Evolutionary conservation across 2,797 vertebrate species (phyloP), one percentile per base, ranked within the genome.

Genomic region (Avahi laniger): DNA sequence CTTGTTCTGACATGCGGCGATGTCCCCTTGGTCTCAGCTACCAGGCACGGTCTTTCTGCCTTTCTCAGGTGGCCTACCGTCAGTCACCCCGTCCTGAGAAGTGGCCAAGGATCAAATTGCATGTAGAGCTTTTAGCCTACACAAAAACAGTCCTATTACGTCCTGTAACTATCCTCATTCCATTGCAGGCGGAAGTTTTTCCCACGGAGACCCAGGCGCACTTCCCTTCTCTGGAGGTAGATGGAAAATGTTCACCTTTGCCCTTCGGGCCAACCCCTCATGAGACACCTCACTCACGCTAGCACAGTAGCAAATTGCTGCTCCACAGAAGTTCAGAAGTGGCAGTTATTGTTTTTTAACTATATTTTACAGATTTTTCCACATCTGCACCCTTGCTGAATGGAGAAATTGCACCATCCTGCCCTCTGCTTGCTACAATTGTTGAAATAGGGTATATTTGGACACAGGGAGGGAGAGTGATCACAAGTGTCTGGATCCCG

Each of bases 351-450:
- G 59, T 59, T 84, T 67, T 87, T 84, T 15, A 83, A 70, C 13
- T 80, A 2, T 76, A 61, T 93, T 95, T 96, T 69, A 83, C 17
- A 63, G 24, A 22, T 82, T 95, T 65, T 96, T 93, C 72, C 35
- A 54, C 22, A 59, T 73, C 57, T 48, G n/a, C 59, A 79, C 46
- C 52, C 33, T 92, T 73, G 15, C 33, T 89, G 63, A 89, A n/a
- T 76, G 4, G 30, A 95, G 50, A 38, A 91, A 82, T 14, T 81
- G 13, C n/a, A 46, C 0, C 0, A 0, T 20, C 1, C 0, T n/a
- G 69, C 26, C n/a, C 18, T 80, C 28, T 82, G 67, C 14, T 43
- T n/a, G 41, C 14, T 50, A 9, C 15, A 65, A 26, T 33, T 79
- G 18, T 28, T 59, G 30, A 69, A 41, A 91, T 17, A 78, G 28